These are phyloP conservation scores for Emmelina monodactyla DNA, from an alignment of 2,888 invertebrate species.

Conservation along the genomic window DNA sequence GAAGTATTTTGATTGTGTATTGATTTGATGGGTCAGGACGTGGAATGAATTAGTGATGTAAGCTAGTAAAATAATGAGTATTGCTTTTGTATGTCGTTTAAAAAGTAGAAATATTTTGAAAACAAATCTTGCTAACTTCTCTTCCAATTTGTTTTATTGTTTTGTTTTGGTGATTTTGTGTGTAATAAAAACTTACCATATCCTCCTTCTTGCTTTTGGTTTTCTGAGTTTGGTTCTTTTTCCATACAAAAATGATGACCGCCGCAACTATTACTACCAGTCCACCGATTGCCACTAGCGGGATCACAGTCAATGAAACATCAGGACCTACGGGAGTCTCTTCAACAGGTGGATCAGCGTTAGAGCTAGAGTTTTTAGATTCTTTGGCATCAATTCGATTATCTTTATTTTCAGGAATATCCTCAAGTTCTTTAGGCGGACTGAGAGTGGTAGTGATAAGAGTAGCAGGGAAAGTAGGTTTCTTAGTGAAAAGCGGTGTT, in stretches of 20 bases:
- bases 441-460: slow-evolving; percentile 29
- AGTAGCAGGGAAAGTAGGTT: slow-evolving; percentile 39
- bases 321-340: slow-evolving; percentile 27
- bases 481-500: slow-evolving; percentile 26
- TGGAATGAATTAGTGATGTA: too few species aligned
- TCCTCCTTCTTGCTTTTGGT: slow-evolving; percentile 76
- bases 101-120: not conserved
- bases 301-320: slow-evolving; percentile 64
- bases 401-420: slow-evolving; percentile 26
- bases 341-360: slow-evolving; percentile 32
- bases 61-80: not conserved
- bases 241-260: slow-evolving; percentile 74
- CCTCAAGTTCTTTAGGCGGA: slow-evolving; percentile 30
- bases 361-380: slow-evolving; percentile 25
- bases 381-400: slow-evolving; percentile 21
- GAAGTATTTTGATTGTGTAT: too few species aligned
- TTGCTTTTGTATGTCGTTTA: not conserved
- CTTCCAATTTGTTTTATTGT: too few species aligned
- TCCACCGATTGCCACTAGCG: slow-evolving; percentile 73
- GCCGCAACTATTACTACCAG: slow-evolving; percentile 73
- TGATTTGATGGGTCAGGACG: too few species aligned
- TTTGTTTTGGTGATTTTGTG: not conserved
- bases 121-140: not conserved
- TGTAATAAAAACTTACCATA: slow-evolving; percentile 60
- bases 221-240: slow-evolving; percentile 71